Evolutionary conservation across 2,888 invertebrate species (phyloP), one percentile per base, ranked within the genome.

Genomic region (Lepidocyrtoides sp.): DNA sequence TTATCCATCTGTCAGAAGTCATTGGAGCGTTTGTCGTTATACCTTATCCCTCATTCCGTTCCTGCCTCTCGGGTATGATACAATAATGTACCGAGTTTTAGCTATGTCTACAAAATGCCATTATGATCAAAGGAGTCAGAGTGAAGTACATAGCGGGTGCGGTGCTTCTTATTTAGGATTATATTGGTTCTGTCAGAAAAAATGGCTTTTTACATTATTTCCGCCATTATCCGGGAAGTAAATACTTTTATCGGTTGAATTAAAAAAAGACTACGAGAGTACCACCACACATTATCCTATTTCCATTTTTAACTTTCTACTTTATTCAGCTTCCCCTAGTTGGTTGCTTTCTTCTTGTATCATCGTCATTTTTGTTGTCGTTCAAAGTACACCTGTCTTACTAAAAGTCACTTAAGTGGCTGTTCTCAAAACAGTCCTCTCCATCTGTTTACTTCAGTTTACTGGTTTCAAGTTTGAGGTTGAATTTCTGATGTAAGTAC

Each of bases 241-340:
- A 23, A 41, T 75, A 51, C 2, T 75, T 75, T 85, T 85, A 85
- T 85, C 57, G 26, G 66, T 60, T 54, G 72, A 85, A 60, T 72
- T 85, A 57, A 57, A 85, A 54, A n/a, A n/a, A n/a, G 17, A 0
- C 20, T 72, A 4, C 54, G 14, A 51, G n/a, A 66, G 10, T 12
- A 4, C 29, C 17, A 69, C 63, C 26, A 29, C 63, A 7, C 8
- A 57, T 57, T 17, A 57, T 66, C 36, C n/a, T 36, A 32, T 69
- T 69, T 69, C 66, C 60, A 63, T 26, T 63, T 63, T 63, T 63
- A 29, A 63, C 26, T 29, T 63, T 63, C 17, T 63, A n/a, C n/a
- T 29, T 7, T 0, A 63, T 63, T 8, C 26, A 29, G 23, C 14
- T 2, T 63, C 12, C 20, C 41, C 41, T n/a, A 3, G 51, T 12